Evolutionary conservation across 1,140 invertebrate species (phyloP), one percentile per base, ranked within the genome.

Genomic region (Cherax destructor): DNA sequence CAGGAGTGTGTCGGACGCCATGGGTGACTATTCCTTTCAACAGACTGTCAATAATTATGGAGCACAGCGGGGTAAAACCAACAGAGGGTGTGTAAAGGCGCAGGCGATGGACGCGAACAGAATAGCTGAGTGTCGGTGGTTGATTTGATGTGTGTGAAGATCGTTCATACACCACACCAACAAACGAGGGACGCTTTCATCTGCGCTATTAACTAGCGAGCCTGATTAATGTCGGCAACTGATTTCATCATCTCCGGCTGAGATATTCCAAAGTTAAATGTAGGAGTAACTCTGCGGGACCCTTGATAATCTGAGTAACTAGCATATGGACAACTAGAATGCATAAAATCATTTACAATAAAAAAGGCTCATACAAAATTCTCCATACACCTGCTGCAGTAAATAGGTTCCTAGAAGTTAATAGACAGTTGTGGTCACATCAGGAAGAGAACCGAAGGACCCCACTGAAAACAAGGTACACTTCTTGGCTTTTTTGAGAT

Each of bases 11-110:
- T 56, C 61, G 18, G n/a, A 74, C 21, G 69, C 78, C 16, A 79
- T 18, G 21, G 30, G 52, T 50, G 13, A 79, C 49, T 79, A 49
- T 52, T 16, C 78, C 16, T 76, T 76, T 86, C 83, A 52, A 47
- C 83, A 65, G 72, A 41, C 49, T 86, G 69, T 85, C 69, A 56
- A 86, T 86, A 76, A 76, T 85, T 47, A 85, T 85, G 83, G 83
- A 30, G 16, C 83, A 50, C 83, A 85, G 83, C 83, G 83, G 83
- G 83, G 65, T 13, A 85, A 85, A 85, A 85, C 83, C 61, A 85
- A 85, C 83, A 85, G 61, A 86, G 69, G 83, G 83, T 74, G 69
- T 86, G 83, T 86, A 76, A 86, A 86, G 83, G 83, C 47, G n/a
- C 83, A 49, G 83, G 65, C 47, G 52, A 65, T 52, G 50, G 10